Evolutionary conservation across 2,797 vertebrate species (phyloP).

Genomic region (Lacerta bilineata): DNA sequence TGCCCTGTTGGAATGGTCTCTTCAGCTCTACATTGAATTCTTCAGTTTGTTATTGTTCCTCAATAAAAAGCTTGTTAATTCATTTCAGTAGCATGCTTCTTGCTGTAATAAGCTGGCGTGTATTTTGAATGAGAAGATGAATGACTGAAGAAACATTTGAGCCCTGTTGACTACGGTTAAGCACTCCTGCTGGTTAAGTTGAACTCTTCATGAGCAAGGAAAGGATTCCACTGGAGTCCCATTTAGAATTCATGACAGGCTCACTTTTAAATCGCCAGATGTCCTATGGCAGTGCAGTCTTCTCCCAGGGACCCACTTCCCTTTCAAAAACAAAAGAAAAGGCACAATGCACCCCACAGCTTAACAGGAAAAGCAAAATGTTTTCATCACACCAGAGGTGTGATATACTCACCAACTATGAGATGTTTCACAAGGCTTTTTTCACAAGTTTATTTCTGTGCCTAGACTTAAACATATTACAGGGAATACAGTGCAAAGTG

Average conservation of each 20-base stretch:
- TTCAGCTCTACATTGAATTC: no score
- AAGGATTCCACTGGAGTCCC: conserved; percentile 56
- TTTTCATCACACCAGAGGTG: conserved; percentile 57
- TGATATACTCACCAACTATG: conserved; percentile 47
- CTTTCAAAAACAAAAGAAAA: conserved; percentile 48
- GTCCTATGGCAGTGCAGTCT: conserved; percentile 50
- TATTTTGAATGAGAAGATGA: conserved; percentile 61
- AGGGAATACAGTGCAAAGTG: background rate
- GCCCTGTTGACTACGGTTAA: conserved; percentile 49
- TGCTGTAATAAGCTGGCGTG: conserved; percentile 26
- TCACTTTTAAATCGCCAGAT: conserved; percentile 60
- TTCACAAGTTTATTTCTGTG: conserved; percentile 16
- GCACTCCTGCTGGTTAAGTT: conserved; percentile 55
- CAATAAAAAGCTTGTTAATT: background rate
- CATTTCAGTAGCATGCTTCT: conserved; percentile 30
- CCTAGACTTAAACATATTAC: background rate
- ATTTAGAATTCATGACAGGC: conserved; percentile 64
- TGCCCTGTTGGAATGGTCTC: no score
- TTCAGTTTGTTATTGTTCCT: background rate
- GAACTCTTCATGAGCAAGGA: conserved; percentile 47
- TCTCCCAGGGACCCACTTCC: conserved; percentile 47
- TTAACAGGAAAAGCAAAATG: conserved; percentile 57
- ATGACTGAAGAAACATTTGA: conserved; percentile 57
- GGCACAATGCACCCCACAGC: conserved; percentile 36
- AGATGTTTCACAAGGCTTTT: conserved; percentile 50